Conservation (phyloP, 2,113 vertebrate genomes). For the Cololabis saira region DNA sequence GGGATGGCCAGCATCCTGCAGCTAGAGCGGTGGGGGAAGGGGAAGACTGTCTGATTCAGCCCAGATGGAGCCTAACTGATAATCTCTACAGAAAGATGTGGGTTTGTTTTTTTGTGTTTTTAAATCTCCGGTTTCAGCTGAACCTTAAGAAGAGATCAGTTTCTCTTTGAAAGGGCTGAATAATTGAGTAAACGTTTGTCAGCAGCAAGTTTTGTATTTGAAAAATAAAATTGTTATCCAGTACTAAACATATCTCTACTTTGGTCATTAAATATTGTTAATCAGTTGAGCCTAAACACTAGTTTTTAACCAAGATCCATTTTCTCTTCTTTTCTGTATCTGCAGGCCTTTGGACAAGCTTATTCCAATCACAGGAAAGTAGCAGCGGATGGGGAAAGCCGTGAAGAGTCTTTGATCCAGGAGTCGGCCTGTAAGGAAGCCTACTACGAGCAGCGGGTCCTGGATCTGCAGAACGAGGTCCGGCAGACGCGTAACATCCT, state of each 20-base stretch:
- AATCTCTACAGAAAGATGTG: slow-evolving; percentile 38
- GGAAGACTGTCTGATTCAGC: slow-evolving; percentile 39
- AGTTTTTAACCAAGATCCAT: slow-evolving; percentile 13
- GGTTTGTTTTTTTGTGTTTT: slow-evolving; percentile 35
- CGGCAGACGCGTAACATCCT: slow-evolving; percentile 91
- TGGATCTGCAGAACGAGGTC: slow-evolving; percentile 94
- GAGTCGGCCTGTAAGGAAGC: slow-evolving; percentile 97
- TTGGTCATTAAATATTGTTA: not conserved
- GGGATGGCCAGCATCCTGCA: slow-evolving; percentile 33
- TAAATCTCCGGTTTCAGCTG: slow-evolving; percentile 23
- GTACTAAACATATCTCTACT: not conserved
- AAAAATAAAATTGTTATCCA: not conserved
- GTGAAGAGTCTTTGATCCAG: slow-evolving; percentile 96
- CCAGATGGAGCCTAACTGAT: slow-evolving; percentile 69
- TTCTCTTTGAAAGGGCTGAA: slow-evolving; percentile 26
- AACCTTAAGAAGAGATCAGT: slow-evolving; percentile 32
- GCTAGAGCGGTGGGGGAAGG: slow-evolving; percentile 17
- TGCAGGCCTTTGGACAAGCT: slow-evolving; percentile 95
- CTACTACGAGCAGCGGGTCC: slow-evolving; percentile 94
- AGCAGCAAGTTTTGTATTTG: not conserved
- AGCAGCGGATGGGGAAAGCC: slow-evolving; percentile 95
- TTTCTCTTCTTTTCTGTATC: slow-evolving; percentile 8
- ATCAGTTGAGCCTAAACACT: not conserved
- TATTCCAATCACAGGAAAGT: slow-evolving; percentile 98
- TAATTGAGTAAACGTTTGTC: slow-evolving; percentile 9